Evolutionary conservation across 2,888 invertebrate species (phyloP), one percentile per base, ranked within the genome.

Genomic region (Piscicola geometra): DNA sequence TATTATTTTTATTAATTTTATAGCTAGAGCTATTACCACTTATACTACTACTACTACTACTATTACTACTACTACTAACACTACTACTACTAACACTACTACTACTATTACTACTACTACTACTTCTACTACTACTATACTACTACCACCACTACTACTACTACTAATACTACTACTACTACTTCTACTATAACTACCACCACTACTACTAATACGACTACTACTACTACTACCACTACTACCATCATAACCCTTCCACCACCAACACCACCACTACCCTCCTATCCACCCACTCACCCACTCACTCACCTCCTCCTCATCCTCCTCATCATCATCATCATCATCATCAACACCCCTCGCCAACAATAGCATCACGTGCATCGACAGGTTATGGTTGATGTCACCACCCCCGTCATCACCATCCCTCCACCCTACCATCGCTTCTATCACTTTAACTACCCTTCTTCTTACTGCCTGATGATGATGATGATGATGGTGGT

Each of bases 341-440:
- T 25, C 21, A 18, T 41, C 41, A 41, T 15, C 9, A 5, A 41
- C 41, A 41, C 41, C 5, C 41, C 41, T 41, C 5, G 41, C 25
- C 5, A 56, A 3, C n/a, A 18, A 3, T n/a, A 56, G 12, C 60
- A 56, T 56, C 60, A 56, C 60, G 21, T 56, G 60, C 60, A 56
- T 18, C 3, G 60, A 56, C 9, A 56, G 60, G n/a, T 56, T 5
- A 21, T 18, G n/a, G 25, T 56, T 56, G 5, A 18, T 5, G n/a
- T 56, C 60, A 25, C 25, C n/a, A 5, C n/a, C 60, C 3, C n/a
- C 60, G 5, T 18, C 60, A 56, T 56, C 60, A 56, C n/a, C 25
- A 56, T 21, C 60, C 60, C n/a, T 25, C 60, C 60, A 56, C n/a
- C 25, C n/a, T 5, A 56, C 60, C n/a, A 56, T 15, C 60, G 60